phyloP scores from a whole-genome alignment of 2,888 invertebrate species.

The Carcina quercana region DNA sequence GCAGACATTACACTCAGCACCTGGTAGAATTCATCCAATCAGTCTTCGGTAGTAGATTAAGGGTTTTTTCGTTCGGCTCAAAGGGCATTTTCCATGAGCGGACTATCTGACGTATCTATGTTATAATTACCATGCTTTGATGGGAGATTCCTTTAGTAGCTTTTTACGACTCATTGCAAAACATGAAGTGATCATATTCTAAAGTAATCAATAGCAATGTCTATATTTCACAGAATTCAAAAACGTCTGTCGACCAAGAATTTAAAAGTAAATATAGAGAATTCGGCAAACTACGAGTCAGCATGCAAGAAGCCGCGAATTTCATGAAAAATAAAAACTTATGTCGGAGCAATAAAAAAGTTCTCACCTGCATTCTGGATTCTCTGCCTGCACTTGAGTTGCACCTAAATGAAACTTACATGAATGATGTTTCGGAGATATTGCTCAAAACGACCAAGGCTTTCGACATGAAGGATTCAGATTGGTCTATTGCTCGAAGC shows the following conservation, averaged over 20 bases:
- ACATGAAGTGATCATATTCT: background rate
- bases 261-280: constrained; percentile 55
- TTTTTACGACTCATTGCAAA: no score
- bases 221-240: constrained; percentile 39
- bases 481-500: constrained; percentile 47
- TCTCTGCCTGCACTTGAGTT: constrained; percentile 74
- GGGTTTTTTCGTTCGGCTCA: no score
- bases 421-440: constrained; percentile 57
- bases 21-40: no score
- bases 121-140: no score
- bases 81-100: no score
- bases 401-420: constrained; percentile 70
- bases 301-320: constrained; percentile 50
- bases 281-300: constrained; percentile 40
- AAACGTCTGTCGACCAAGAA: constrained; percentile 48
- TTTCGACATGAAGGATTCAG: constrained; percentile 42
- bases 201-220: background rate
- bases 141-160: no score
- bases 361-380: constrained; percentile 62
- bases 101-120: no score
- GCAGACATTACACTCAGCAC: no score
- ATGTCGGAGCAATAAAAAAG: constrained; percentile 35
- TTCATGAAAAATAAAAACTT: constrained; percentile 47
- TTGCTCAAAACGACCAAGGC: constrained; percentile 42
- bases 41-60: no score